A percentile compares a stretch with the other conserved stretches of the same genome.
phyloP scores from a whole-genome alignment of 2,113 vertebrate species.

The Rhinogobius similis region DNA sequence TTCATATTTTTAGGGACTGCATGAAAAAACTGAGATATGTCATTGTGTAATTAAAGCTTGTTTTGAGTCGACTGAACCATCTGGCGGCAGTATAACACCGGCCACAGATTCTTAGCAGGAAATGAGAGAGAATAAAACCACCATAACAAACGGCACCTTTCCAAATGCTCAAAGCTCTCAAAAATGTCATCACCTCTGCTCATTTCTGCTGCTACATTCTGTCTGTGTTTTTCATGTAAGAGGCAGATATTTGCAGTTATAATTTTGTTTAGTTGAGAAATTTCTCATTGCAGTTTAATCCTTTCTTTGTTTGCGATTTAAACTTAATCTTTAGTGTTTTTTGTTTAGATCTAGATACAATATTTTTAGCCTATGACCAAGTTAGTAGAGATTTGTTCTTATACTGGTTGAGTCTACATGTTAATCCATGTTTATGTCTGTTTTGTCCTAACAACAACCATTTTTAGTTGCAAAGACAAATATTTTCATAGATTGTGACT shows the following conservation, averaged over 20 bases:
- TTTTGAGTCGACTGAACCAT: too few species aligned
- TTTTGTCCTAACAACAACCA: too few species aligned
- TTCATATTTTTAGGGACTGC: too few species aligned
- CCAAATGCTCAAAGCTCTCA: not conserved
- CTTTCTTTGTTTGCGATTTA: not conserved
- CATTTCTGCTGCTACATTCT: conserved; percentile 13
- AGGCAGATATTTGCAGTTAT: not conserved
- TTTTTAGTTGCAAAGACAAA: not conserved
- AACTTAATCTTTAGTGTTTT: not conserved
- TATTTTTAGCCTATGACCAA: not conserved
- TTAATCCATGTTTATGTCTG: not conserved
- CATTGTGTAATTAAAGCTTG: too few species aligned
- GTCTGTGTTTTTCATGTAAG: conserved; percentile 46
- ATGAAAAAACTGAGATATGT: too few species aligned
- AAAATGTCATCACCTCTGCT: conserved; percentile 33
- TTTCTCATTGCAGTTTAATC: too few species aligned
- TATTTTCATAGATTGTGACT: not conserved
- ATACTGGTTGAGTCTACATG: not conserved
- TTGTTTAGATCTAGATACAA: not conserved
- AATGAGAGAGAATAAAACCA: not conserved
- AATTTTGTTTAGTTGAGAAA: not conserved
- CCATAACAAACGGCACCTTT: conserved; percentile 4
- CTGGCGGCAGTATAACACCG: not conserved
- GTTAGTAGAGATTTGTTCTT: not conserved
- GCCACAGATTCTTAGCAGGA: not conserved